Conservation (phyloP, 2,888 invertebrate species). For the Drosophila borealis region DNA sequence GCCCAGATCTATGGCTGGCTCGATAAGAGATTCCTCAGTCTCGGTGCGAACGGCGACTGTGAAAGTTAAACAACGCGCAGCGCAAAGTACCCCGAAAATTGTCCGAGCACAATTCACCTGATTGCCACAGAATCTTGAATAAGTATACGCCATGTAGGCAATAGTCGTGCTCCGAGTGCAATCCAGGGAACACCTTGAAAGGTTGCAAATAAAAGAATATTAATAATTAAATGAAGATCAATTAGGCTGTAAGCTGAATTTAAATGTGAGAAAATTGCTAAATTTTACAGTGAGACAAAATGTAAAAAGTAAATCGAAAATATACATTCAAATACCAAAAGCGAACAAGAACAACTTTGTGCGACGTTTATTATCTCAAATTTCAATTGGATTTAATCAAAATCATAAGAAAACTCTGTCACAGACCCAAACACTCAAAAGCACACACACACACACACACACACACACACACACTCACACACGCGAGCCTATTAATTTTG, state of each 20-base stretch:
- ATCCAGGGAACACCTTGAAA: slow-evolving; percentile 30
- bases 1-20: slow-evolving; percentile 79
- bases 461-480: slow-evolving; percentile 4
- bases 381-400: slow-evolving; percentile 85
- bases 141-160: slow-evolving; percentile 35
- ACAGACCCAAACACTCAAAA: slow-evolving; percentile 46
- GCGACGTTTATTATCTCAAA: slow-evolving; percentile 80
- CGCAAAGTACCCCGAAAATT: slow-evolving; percentile 13
- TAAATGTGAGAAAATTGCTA: slow-evolving; percentile 7
- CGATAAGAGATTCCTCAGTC: slow-evolving; percentile 83
- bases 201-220: not conserved
- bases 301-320: slow-evolving; percentile 17
- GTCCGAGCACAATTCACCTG: not conserved
- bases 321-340: slow-evolving; percentile 11
- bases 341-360: slow-evolving; percentile 40
- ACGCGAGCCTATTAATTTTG: slow-evolving; percentile 37
- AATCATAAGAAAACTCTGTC: slow-evolving; percentile 77
- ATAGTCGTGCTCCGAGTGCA: slow-evolving; percentile 10
- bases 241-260: not conserved
- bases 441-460: slow-evolving; percentile 11
- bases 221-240: slow-evolving; percentile 1
- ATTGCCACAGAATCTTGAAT: not conserved
- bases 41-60: slow-evolving; percentile 81
- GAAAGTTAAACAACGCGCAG: slow-evolving; percentile 58
- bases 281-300: slow-evolving; percentile 29